Conservation (phyloP, 2,797 vertebrate genomes). For the Pristis pectinata region DNA sequence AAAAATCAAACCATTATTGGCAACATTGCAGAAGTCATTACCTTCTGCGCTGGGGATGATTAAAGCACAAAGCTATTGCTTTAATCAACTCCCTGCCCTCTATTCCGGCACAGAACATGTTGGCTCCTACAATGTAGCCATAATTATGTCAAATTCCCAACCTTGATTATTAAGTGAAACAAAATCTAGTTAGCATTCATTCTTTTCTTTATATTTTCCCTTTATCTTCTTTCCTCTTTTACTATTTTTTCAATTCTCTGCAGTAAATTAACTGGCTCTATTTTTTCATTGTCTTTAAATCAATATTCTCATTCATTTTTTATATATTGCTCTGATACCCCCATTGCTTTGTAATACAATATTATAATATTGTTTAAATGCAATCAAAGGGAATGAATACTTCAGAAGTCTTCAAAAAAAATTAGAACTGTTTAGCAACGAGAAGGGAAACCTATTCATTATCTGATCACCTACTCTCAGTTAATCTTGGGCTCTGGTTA, state of each 20-base stretch:
- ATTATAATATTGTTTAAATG: background rate
- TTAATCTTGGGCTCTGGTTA: background rate
- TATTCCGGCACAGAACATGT: background rate
- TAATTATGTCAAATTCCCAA: slow-evolving; percentile 8
- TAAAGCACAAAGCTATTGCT: slow-evolving; percentile 5
- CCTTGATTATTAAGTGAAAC: background rate
- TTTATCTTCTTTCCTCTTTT: background rate
- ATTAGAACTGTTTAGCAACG: background rate
- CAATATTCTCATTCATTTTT: background rate
- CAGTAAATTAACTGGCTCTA: background rate
- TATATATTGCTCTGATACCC: no score
- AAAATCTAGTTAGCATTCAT: background rate
- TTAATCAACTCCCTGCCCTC: slow-evolving; percentile 19
- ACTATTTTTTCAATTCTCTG: background rate
- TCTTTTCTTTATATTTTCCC: background rate
- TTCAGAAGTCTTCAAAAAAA: background rate
- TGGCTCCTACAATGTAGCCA: background rate
- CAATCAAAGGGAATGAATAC: background rate
- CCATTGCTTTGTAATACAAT: background rate
- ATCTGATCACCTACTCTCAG: background rate
- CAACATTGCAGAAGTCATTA: slow-evolving; percentile 15
- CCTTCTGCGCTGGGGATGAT: background rate
- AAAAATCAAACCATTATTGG: slow-evolving; percentile 8
- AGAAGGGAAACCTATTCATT: background rate
- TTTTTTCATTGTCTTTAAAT: background rate